Base-by-base conservation (phyloP, 2,888 invertebrate genomes). In the Papilio protenor region DNA sequence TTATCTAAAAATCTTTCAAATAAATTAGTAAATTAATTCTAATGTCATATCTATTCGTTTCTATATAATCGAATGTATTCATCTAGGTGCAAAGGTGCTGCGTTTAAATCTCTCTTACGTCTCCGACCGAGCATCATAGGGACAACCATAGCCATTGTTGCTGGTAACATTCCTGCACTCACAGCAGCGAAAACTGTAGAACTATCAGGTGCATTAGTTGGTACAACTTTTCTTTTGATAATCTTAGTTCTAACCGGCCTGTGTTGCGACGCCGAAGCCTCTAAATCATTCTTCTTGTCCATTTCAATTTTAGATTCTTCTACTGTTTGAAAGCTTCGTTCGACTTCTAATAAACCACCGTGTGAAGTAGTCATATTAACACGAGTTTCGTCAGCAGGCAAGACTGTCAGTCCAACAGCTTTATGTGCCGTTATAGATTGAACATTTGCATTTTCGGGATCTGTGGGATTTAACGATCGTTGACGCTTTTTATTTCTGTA, bases 121-220 rank as follows among this genome's bases (percentile, higher is more conserved):
- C 91, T 87, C 12, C 88, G 87, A n/a, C 96, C 96, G 79, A 97
- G 92, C 88, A 97, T 96, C 95, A 97, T 96, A 0, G 97, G 97
- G 57, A 97, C 96, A 82, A 97, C 95, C 96, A 97, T 96, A 0
- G 97, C 97, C 96, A 97, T 96, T 0, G 97, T 97, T 0, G 97
- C 97, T 10, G 97, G 97, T 27, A 97, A 95, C 96, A 97, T 96
- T 0, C 97, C 97, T 21, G 97, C 97, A 0, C 97, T 96, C 0
- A 97, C 96, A 0, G 97, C 97, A 11, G 97, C 97, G 80, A 97
- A 86, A 55, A 97, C 95, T 0, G 96, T 96, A 0, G 96, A 95
- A 82, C 95, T 95, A 84, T 96, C 96, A 6, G 93, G 94, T 73
- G 87, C 85, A 2, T 88, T 86, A 1, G 91, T 86, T 21, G 80